Evolutionary conservation across 1,140 invertebrate genomes (phyloP), one percentile per base, ranked within the genome.

Genomic region (Megalopta genalis): DNA sequence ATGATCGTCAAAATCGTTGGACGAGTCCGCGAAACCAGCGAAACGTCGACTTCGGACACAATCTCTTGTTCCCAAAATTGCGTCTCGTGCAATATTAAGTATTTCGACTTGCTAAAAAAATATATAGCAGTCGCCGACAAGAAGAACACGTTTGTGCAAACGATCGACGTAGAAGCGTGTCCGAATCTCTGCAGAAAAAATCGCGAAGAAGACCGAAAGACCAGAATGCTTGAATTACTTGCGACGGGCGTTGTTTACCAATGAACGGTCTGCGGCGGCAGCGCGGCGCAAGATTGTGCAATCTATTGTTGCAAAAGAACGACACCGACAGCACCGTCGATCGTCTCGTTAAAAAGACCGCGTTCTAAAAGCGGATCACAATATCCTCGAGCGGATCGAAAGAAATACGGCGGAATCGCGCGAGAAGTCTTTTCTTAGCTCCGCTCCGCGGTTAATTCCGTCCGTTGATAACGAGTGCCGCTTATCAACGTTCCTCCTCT

Each of bases 341-440:
- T 52, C 39, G 6, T 75, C 64, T 23, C 32, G 16, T 39, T 16
- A 14, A 12, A 10, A n/a, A 42, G 57, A 64, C 63, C 7, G 14
- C n/a, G 32, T 77, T 71, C 23, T 62, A 66, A 79, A 71, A 54
- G 67, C 16, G 39, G 25, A 23, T 27, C 18, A n/a, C 6, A 25
- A 23, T 72, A n/a, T 14, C 69, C 60, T 3, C 21, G 14, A 23
- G 21, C 23, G 57, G 60, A 66, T 60, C 62, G 63, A 79, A 66
- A 64, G 23, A 77, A 77, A 16, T 37, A 37, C 25, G 23, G 32
- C 12, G 10, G 70, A 39, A 71, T 71, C 54, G 18, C 16, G 27
- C 12, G 49, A 59, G 0, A 1, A n/a, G 77, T 78, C 77, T 79
- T 74, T 79, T 74, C 77, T 74, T 74, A 74, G 77, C 70, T 27